phyloP scores from a whole-genome alignment of 1,140 invertebrate genomes.

The Tribolium castaneum region DNA sequence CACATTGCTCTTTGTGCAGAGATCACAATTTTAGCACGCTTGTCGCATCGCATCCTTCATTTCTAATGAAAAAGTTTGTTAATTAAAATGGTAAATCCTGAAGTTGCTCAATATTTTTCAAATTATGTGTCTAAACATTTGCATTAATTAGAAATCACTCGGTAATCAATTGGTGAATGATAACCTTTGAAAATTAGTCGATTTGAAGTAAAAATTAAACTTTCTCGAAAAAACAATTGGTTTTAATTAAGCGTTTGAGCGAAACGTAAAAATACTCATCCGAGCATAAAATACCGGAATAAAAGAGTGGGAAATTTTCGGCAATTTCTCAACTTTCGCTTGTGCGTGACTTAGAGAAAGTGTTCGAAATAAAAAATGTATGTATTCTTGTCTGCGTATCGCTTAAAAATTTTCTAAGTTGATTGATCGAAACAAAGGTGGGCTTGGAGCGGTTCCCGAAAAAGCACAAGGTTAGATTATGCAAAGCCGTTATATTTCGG shows the following conservation, averaged over 20 bases:
- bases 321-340: conserved; percentile 42
- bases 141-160: too few species aligned
- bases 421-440: conserved; percentile 21
- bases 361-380: conserved; percentile 36
- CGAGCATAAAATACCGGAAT: conserved; percentile 37
- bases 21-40: too few species aligned
- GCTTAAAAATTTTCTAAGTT: neutral
- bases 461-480: neutral
- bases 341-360: conserved; percentile 42
- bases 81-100: too few species aligned
- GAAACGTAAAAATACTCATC: conserved; percentile 37
- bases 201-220: neutral
- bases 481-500: neutral
- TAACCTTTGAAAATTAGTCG: too few species aligned
- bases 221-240: conserved; percentile 2
- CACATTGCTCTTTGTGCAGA: too few species aligned
- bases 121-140: neutral
- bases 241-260: conserved; percentile 25
- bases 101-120: neutral
- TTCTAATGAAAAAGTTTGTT: too few species aligned
- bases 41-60: too few species aligned
- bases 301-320: conserved; percentile 42
- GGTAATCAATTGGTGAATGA: too few species aligned
- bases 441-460: neutral
- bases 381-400: conserved; percentile 1